These are phyloP conservation scores for Corythaixoides concolor DNA, from an alignment of 2,113 vertebrate genomes.

Conservation along the genomic window DNA sequence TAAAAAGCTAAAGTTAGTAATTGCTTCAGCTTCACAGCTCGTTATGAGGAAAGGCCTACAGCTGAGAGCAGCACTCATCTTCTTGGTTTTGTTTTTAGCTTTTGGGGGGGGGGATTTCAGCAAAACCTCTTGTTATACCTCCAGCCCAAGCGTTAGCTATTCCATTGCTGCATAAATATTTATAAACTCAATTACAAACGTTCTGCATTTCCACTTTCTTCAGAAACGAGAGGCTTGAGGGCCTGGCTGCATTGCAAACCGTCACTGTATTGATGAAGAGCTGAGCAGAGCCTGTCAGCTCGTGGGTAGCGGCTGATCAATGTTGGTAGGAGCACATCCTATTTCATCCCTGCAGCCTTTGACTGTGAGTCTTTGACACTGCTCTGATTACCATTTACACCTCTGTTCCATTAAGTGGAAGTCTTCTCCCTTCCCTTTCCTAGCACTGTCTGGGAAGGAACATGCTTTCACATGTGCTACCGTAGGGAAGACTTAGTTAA, in stretches of 20 bases:
- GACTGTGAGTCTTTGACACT: not conserved
- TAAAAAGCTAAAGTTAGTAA: constrained; percentile 36
- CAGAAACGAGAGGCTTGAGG: not conserved
- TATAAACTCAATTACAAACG: not conserved
- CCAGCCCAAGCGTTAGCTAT: not conserved
- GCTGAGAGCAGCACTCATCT: not conserved
- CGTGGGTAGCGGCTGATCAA: not conserved
- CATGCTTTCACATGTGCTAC: rapidly evolving
- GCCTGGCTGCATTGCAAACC: not conserved
- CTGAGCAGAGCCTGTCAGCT: not conserved
- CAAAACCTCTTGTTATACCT: not conserved
- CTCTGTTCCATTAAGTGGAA: rapidly evolving
- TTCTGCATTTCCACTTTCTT: not conserved
- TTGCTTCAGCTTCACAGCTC: constrained; percentile 35
- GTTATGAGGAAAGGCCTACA: constrained; percentile 12
- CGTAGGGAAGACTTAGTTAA: not conserved
- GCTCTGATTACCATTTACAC: not conserved
- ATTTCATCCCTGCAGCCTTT: not conserved
- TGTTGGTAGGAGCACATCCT: not conserved
- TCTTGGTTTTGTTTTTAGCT: not conserved
- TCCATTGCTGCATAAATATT: not conserved
- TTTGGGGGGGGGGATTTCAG: not conserved
- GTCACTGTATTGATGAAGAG: not conserved
- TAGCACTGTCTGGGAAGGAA: not conserved
- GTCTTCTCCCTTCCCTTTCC: not conserved